Evolutionary conservation across 2,888 invertebrate genomes (phyloP).

Genomic region (Drosophila bunnanda): DNA sequence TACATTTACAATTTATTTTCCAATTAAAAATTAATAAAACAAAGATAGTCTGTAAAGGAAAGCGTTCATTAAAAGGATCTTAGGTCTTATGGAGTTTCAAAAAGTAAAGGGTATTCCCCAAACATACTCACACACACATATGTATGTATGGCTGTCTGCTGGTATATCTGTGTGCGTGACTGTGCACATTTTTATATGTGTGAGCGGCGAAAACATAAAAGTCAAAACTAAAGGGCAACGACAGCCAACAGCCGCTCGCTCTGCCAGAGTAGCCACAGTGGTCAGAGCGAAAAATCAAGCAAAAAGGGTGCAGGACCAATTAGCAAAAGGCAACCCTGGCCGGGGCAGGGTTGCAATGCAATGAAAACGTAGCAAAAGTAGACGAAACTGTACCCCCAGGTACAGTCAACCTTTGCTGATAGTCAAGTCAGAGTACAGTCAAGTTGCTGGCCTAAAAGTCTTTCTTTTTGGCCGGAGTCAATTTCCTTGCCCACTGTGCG

Average conservation of each 20-base stretch:
- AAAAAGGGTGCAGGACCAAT: constrained; percentile 44
- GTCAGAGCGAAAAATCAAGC: constrained; percentile 2
- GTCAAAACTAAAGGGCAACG: constrained; percentile 73
- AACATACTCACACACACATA: not conserved
- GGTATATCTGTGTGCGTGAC: constrained; percentile 28
- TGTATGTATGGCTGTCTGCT: constrained; percentile 15
- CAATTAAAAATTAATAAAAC: fast-evolving
- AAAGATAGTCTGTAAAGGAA: not conserved
- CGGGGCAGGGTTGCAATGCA: constrained; percentile 5
- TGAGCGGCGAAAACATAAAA: constrained; percentile 75
- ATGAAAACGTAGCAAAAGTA: constrained; percentile 36
- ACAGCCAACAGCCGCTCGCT: constrained; percentile 73
- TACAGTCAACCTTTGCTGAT: constrained; percentile 49
- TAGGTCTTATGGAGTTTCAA: not conserved
- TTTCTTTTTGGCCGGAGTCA: constrained; percentile 3
- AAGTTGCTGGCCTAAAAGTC: constrained; percentile 21
- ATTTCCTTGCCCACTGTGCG: constrained; percentile 55
- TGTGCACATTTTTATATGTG: constrained; percentile 59
- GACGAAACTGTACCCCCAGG: constrained; percentile 35
- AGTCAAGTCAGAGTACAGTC: not conserved
- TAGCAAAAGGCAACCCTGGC: constrained; percentile 33
- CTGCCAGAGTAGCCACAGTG: constrained; percentile 62
- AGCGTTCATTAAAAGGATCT: too few species aligned
- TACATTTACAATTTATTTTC: not conserved
- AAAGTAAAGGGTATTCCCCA: constrained; percentile 10